phyloP scores from a whole-genome alignment of 1,140 invertebrate species.

The Liolophura sinensis region DNA sequence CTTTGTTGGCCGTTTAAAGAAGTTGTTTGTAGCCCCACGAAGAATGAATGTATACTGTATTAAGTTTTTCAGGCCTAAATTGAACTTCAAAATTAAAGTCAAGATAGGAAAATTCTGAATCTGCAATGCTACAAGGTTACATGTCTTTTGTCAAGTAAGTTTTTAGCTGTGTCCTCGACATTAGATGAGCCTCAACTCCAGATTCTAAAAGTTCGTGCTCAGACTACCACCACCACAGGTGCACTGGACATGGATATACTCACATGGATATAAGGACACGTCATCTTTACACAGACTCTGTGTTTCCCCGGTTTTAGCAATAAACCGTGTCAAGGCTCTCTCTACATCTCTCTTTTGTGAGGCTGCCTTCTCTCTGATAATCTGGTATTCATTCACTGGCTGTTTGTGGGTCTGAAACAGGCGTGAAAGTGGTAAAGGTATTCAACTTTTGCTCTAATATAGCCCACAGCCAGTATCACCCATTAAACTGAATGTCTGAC shows the following conservation, averaged over 20 bases:
- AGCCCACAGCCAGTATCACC: background rate
- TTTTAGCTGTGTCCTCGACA: no score
- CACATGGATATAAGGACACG: slow-evolving; percentile 45
- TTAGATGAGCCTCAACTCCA: no score
- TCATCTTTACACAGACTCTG: slow-evolving; percentile 89
- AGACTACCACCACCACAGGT: no score
- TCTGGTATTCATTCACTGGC: slow-evolving; percentile 95
- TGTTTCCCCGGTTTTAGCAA: slow-evolving; percentile 90
- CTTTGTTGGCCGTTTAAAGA: no score
- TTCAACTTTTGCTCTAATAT: background rate
- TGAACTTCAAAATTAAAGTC: no score
- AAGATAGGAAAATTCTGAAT: no score
- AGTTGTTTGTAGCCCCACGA: no score
- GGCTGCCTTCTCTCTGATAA: slow-evolving; percentile 87
- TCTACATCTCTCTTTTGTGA: slow-evolving; percentile 92
- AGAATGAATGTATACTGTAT: no score
- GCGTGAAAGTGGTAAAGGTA: background rate
- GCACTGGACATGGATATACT: slow-evolving; percentile 13
- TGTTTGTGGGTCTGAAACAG: slow-evolving; percentile 86
- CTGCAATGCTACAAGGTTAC: no score
- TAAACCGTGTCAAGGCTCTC: slow-evolving; percentile 88
- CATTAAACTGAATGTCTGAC: background rate
- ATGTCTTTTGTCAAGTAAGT: no score
- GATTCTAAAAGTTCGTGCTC: no score
- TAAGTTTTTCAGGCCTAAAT: no score